Conservation (phyloP, 2,113 vertebrate genomes). For the Nematolebias whitei region DNA sequence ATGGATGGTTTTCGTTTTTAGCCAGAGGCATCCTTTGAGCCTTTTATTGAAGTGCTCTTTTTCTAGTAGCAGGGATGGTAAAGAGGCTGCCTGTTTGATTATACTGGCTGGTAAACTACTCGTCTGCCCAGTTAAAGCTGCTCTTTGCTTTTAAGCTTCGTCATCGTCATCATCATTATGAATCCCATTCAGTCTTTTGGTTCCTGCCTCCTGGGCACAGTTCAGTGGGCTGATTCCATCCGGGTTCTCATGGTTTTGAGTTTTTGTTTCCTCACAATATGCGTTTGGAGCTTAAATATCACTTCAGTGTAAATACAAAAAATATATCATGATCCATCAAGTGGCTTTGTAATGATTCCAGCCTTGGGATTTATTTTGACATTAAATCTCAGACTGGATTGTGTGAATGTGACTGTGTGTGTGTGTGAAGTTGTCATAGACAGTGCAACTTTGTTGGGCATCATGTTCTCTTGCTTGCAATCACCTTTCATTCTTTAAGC, state of each 20-base stretch:
- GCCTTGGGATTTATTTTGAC: constrained; percentile 18
- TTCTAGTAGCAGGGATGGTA: constrained; percentile 46
- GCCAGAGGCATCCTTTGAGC: constrained; percentile 27
- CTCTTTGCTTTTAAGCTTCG: constrained; percentile 8
- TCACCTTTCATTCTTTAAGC: constrained; percentile 27
- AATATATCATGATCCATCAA: constrained; percentile 35
- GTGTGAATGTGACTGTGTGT: constrained; percentile 26
- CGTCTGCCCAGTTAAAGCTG: background rate
- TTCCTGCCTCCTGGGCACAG: constrained; percentile 4
- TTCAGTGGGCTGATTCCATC: constrained; percentile 30
- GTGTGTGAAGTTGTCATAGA: background rate
- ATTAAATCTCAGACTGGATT: constrained; percentile 1
- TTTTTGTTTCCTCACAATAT: constrained; percentile 18
- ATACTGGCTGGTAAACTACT: background rate
- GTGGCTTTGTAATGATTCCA: constrained; percentile 49
- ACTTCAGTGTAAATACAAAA: constrained; percentile 66
- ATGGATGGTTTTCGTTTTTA: constrained; percentile 25
- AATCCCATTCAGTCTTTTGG: constrained; percentile 25
- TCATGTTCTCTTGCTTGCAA: constrained; percentile 29
- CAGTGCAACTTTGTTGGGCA: constrained; percentile 14
- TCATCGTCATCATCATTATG: constrained; percentile 1
- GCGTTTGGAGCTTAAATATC: constrained; percentile 39
- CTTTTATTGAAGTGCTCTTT: constrained; percentile 58
- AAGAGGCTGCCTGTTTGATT: constrained; percentile 19
- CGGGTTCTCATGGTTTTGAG: constrained; percentile 25